phyloP scores from a whole-genome alignment of 2,888 invertebrate genomes.

The Sphinx pinastri region DNA sequence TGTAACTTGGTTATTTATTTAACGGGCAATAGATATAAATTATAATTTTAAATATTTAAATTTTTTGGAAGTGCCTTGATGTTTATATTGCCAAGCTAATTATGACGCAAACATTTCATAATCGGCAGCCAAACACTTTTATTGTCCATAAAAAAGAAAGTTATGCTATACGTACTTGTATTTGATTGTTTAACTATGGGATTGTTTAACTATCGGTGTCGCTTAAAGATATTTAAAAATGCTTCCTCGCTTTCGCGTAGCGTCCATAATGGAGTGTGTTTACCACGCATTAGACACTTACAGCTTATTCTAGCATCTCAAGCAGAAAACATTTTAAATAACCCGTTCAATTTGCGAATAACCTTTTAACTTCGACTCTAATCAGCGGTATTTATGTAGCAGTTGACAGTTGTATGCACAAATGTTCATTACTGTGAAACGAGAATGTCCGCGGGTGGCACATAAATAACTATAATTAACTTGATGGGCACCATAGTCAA shows the following conservation, averaged over 20 bases:
- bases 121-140: constrained; percentile 28
- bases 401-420: constrained; percentile 29
- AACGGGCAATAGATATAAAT: no score
- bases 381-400: constrained; percentile 18
- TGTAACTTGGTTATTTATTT: no score
- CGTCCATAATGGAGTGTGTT: constrained; percentile 15
- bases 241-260: constrained; percentile 53
- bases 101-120: constrained; percentile 29
- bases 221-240: constrained; percentile 38
- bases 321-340: constrained; percentile 4
- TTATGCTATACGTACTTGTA: constrained; percentile 44
- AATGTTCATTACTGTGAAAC: constrained; percentile 41
- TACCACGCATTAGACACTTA: constrained; percentile 7
- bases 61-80: neutral
- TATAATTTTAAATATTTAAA: no score
- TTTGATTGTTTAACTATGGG: constrained; percentile 65
- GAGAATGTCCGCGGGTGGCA: constrained; percentile 50
- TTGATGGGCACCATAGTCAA: constrained; percentile 54
- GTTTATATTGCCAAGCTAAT: constrained; percentile 10
- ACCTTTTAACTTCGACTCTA: constrained; percentile 12
- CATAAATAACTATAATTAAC: constrained; percentile 59
- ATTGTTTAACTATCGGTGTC: constrained; percentile 20
- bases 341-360: constrained; percentile 9
- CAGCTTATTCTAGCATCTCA: neutral
- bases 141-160: constrained; percentile 60